Evolutionary conservation across 1,140 invertebrate species (phyloP), one percentile per base, ranked within the genome.

Genomic region (Heliconius eleuchia): DNA sequence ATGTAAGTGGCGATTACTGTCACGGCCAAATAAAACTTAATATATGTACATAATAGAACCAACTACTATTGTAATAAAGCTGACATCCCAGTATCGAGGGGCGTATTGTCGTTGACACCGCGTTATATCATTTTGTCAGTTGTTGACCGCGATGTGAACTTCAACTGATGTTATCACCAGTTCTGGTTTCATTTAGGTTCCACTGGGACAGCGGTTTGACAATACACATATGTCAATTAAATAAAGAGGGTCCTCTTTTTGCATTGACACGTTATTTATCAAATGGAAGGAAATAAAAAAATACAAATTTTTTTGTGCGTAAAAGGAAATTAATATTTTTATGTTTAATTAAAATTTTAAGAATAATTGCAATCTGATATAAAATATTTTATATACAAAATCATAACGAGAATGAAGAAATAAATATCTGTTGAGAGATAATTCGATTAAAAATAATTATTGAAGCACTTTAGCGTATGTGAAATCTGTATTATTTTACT

Each of bases 1-100:
- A 85, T 83, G 70, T 82, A 87, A 91, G 88, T 87, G 82, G 86
- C 77, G 84, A 87, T 88, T 85, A 87, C 73, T 79, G 74, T 66
- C 71, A 81, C 78, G 74, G 39, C 72, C 70, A 77, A 71, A 78
- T 79, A 77, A 73, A 78, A 73, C 39, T 18, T 57, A 13, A 66
- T 66, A 66, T 55, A 66, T 11, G 11, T 42, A 75, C 5, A 79
- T 46, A 75, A 60, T 76, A 23, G 52, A 6, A 57, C 50, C 55
- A 75, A 76, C 2, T 75, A 30, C 23, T 6, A 57, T 76, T 27
- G 34, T 19, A 72, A 76, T 79, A 79, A 76, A 79, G 74, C 23
- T 72, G 23, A 39, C 55, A 52, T 79, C 30, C 27, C 50, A 60
- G 39, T 74, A 52, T 6, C 39, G 3, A 72, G 30, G 11, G 30